These are phyloP conservation scores for Anguilla rostrata DNA, from an alignment of 2,113 vertebrate genomes.

Conservation along the genomic window DNA sequence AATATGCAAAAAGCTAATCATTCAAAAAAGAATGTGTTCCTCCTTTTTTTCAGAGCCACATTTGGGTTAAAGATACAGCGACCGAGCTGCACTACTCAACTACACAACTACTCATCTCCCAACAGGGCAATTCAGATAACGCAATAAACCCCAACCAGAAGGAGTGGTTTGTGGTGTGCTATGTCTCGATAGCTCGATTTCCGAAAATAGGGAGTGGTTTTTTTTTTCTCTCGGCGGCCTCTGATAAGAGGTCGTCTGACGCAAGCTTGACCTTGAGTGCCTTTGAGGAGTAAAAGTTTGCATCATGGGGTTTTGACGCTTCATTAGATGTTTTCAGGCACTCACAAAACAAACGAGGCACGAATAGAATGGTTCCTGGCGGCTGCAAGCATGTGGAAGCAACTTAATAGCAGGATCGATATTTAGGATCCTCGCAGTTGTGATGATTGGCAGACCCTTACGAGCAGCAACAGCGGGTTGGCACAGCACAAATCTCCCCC, in stretches of 20 bases:
- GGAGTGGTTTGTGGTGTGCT: neutral
- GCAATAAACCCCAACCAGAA: neutral
- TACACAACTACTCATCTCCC: neutral
- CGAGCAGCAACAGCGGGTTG: neutral
- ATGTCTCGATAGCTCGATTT: neutral
- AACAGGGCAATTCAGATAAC: neutral
- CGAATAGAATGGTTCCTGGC: neutral
- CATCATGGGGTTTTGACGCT: neutral
- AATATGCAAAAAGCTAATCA: too few species aligned
- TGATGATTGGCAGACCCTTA: neutral
- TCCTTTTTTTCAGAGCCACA: too few species aligned
- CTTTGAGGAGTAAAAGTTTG: neutral
- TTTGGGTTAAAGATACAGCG: too few species aligned
- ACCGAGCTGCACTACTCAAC: neutral
- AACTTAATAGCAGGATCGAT: neutral
- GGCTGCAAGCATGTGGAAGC: neutral
- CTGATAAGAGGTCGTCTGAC: neutral
- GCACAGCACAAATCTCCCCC: neutral
- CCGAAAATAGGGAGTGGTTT: neutral
- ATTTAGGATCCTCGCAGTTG: neutral
- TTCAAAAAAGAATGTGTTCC: too few species aligned
- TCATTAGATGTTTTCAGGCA: neutral
- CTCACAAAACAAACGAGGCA: neutral
- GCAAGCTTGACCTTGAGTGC: neutral
- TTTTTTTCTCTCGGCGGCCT: neutral